phyloP scores from a whole-genome alignment of 2,797 vertebrate species.

The Podarcis lilfordi region DNA sequence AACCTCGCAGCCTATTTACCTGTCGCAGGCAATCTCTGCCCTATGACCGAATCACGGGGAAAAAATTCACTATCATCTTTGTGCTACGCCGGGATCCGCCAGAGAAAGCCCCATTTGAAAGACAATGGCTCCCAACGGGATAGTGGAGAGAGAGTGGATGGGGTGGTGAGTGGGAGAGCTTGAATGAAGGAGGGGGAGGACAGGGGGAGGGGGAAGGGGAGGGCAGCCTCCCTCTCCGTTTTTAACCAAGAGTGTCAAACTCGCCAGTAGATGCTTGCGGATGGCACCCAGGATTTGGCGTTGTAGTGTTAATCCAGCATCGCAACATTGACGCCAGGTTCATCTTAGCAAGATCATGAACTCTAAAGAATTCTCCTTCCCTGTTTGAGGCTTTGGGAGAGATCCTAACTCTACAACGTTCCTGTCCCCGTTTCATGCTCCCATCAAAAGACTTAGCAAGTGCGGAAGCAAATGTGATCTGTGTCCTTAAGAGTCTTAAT shows the following conservation, averaged over 20 bases:
- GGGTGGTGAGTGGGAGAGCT: not conserved
- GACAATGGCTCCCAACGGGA: not conserved
- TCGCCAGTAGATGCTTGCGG: not conserved
- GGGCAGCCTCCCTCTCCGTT: too few species aligned
- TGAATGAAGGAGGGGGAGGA: not conserved
- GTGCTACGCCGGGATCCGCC: conserved; percentile 1
- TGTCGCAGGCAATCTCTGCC: conserved; percentile 89
- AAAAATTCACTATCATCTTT: conserved; percentile 55
- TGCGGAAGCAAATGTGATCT: not conserved
- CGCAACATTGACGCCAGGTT: too few species aligned
- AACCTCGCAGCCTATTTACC: conserved; percentile 88
- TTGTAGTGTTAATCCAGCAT: not conserved
- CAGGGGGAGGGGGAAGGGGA: not conserved
- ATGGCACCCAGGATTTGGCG: not conserved
- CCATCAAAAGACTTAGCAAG: not conserved
- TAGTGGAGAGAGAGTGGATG: not conserved
- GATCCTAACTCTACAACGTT: not conserved
- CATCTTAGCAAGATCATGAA: not conserved
- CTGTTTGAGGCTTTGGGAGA: not conserved
- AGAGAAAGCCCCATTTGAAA: accelerated
- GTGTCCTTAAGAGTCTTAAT: too few species aligned
- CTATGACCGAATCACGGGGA: conserved; percentile 62
- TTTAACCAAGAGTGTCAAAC: too few species aligned
- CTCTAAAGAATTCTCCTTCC: not conserved
- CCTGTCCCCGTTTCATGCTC: not conserved